Base-by-base conservation (phyloP, 2,797 vertebrate genomes). In the Semaprochilodus insignis region DNA sequence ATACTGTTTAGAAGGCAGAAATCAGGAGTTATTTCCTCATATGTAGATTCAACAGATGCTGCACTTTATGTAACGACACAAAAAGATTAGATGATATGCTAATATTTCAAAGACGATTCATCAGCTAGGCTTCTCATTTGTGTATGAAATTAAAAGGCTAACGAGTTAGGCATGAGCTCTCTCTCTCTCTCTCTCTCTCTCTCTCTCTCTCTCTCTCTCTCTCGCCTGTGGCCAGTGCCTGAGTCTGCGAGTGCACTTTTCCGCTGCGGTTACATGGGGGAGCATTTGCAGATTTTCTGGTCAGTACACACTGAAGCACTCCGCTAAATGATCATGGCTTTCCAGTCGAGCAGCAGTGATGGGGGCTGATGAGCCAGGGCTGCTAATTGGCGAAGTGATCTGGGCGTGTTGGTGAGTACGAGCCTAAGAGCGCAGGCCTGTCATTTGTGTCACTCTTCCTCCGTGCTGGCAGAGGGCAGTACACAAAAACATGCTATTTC, bases 201-300 rank as follows among this genome's bases (percentile, higher is more conserved):
- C 25, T 63, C 25, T 13, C 60, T 13, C 59, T 25, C 59, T 25
- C 60, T 31, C 31, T 36, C 27, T 15, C 62, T 16, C 62, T 67
- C 31, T 67, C 21, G 65, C 65, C 65, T 11, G 34, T 67, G 65
- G 65, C 65, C 65, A 67, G 65, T 17, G 65, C 65, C 65, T 5
- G 31, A 67, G 65, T 67, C 65, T 67, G 65, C 34, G 34, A 67
- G 65, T 93, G 89, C 88, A 93, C 92, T 94, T 94, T 89, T 92
- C 85, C 87, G 85, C 91, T 67, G 70, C 16, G 31, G 27, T 25
- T 34, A 55, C 52, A 65, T 44, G 90, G 92, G 31, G 89, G 88
- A 95, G 88, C 92, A 91, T 92, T 92, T 94, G 86, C 91, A 90
- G 90, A 94, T 94, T 96, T 95, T 95, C 94, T 96, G 95, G 96